Conservation (phyloP, 2,888 invertebrate species). For the Lobophora halterata region DNA sequence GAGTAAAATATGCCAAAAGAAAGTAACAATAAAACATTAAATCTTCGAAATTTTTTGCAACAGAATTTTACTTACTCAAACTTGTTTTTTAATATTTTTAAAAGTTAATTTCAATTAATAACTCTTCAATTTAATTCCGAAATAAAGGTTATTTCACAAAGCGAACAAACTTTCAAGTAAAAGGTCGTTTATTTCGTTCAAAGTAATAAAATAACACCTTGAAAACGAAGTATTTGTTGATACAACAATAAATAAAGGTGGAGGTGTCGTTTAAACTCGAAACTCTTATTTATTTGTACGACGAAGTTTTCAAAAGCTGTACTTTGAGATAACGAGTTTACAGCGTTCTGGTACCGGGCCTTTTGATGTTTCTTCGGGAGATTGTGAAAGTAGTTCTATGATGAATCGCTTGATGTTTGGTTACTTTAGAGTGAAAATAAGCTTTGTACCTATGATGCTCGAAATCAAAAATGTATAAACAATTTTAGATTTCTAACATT, state of each 20-base stretch:
- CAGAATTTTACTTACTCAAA: too few species aligned
- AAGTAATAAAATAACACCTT: conserved; percentile 29
- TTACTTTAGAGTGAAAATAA: too few species aligned
- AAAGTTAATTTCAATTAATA: conserved; percentile 2
- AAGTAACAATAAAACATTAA: too few species aligned
- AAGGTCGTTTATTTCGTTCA: conserved; percentile 20
- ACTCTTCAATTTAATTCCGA: neutral
- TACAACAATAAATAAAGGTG: conserved; percentile 30
- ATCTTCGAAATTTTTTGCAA: too few species aligned
- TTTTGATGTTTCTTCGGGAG: conserved; percentile 16
- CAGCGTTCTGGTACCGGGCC: conserved; percentile 23
- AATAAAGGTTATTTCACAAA: conserved; percentile 5
- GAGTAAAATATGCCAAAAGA: too few species aligned
- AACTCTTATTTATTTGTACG: conserved; percentile 45
- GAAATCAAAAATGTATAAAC: too few species aligned
- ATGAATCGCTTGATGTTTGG: too few species aligned
- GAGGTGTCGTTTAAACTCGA: conserved; percentile 26
- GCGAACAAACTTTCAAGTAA: conserved; percentile 12
- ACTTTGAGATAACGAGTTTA: conserved; percentile 46
- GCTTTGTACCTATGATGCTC: too few species aligned
- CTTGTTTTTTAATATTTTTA: too few species aligned
- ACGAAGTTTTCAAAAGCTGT: conserved; percentile 42
- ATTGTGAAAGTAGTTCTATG: conserved; percentile 1
- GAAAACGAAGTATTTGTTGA: conserved; percentile 27
- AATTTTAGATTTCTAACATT: too few species aligned